Evolutionary conservation across 1,140 invertebrate genomes (phyloP).

Genomic region (Musca domestica): DNA sequence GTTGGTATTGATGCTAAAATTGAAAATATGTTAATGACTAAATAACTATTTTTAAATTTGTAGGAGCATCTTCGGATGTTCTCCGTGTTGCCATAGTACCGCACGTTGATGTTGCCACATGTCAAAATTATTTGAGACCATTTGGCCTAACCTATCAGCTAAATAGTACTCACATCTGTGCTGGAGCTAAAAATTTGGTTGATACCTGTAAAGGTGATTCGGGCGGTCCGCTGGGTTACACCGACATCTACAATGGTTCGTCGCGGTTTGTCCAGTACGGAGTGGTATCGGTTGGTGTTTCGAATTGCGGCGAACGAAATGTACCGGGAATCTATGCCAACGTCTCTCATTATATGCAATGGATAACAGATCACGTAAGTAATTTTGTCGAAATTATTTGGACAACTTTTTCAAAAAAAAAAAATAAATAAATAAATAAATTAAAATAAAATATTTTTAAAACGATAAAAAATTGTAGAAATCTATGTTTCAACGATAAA

Average conservation of each 20-base stretch:
- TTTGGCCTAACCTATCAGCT: conserved; percentile 25
- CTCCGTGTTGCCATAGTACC: conserved; percentile 7
- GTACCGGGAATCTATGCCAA: conserved; percentile 47
- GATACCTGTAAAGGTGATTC: conserved; percentile 74
- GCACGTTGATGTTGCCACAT: not conserved
- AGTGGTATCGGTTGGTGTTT: conserved; percentile 37
- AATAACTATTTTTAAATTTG: not conserved
- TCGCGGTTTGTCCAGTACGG: conserved; percentile 44
- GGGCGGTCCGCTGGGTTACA: conserved; percentile 65
- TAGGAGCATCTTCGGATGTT: not conserved
- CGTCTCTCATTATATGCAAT: conserved; percentile 44
- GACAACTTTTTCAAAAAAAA: no score
- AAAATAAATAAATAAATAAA: no score
- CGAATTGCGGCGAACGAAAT: conserved; percentile 29
- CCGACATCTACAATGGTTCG: conserved; percentile 28
- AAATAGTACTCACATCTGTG: conserved; percentile 61
- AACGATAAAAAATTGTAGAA: no score
- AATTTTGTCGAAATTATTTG: not conserved
- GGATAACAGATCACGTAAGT: conserved; percentile 41
- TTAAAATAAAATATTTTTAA: no score
- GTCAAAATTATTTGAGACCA: not conserved
- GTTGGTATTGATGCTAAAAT: not conserved
- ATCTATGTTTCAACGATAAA: no score
- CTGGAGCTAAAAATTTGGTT: conserved; percentile 59
- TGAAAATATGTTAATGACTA: not conserved